These are phyloP conservation scores for Tokudaia muenninki DNA, from an alignment of 2,797 vertebrate species.

Conservation along the genomic window DNA sequence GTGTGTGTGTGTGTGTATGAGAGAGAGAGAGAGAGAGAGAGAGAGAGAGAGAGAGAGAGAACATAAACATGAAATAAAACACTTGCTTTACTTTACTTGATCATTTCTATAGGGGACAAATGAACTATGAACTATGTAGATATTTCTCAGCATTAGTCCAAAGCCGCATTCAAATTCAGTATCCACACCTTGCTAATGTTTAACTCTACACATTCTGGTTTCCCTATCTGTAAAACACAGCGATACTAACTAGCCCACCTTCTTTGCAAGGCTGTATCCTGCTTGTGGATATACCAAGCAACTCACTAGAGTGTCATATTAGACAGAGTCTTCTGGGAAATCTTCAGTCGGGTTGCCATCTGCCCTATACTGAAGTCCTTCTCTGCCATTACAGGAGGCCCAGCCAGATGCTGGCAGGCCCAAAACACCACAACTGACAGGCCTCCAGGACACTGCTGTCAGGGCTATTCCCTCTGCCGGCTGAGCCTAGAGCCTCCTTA, in stretches of 20 bases:
- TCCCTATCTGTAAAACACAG: not conserved
- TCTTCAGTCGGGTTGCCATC: not conserved
- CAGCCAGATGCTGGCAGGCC: not conserved
- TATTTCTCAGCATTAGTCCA: not conserved
- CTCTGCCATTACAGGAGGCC: not conserved
- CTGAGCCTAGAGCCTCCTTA: not conserved
- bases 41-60: too few relatives aligned
- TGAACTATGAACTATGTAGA: slow-evolving; percentile 20
- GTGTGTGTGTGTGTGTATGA: not conserved
- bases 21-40: too few relatives aligned
- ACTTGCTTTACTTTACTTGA: slow-evolving; percentile 11
- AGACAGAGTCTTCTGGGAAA: not conserved
- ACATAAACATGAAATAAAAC: not conserved
- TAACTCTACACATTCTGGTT: not conserved
- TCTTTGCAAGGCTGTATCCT: not conserved
- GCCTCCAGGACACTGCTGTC: not conserved
- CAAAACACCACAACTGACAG: not conserved
- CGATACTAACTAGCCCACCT: too few relatives aligned
- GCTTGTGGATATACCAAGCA: fast-evolving
- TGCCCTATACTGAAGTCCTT: not conserved
- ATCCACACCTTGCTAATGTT: not conserved
- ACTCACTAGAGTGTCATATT: fast-evolving
- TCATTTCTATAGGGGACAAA: not conserved
- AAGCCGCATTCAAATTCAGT: not conserved
- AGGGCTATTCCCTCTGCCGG: not conserved